Conservation (phyloP, 2,113 vertebrate species). For the Osmerus eperlanus region DNA sequence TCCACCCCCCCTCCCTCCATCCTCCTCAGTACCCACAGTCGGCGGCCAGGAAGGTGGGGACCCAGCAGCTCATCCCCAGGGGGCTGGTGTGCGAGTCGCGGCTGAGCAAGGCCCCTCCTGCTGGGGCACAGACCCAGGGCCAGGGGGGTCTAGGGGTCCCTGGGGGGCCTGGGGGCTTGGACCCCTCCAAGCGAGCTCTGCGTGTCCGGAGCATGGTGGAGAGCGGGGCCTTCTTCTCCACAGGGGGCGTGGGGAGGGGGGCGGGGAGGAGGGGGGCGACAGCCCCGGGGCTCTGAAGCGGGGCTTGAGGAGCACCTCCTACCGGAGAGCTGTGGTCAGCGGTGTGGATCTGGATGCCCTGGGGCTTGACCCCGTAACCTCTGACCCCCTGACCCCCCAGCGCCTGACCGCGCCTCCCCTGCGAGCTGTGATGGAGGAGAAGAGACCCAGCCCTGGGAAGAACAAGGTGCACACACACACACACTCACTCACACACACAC, state of each 20-base stretch:
- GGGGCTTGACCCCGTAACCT: conserved; percentile 65
- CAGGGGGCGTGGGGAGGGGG: conserved; percentile 12
- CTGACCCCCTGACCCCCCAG: conserved; percentile 72
- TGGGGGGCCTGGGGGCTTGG: conserved; percentile 58
- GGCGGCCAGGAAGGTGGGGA: conserved; percentile 82
- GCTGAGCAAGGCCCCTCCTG: conserved; percentile 49
- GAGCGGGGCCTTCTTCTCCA: conserved; percentile 60
- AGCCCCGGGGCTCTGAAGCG: conserved; percentile 75
- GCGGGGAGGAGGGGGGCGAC: conserved; percentile 45
- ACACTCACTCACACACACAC: no score
- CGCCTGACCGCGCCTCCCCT: conserved; percentile 76
- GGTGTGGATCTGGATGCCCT: conserved; percentile 75
- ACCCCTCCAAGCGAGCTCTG: conserved; percentile 64
- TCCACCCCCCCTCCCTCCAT: conserved; percentile 57
- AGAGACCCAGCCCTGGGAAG: conserved; percentile 27
- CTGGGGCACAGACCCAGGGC: conserved; percentile 42
- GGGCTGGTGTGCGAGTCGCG: conserved; percentile 75
- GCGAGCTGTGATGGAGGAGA: conserved; percentile 71
- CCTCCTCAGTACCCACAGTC: conserved; percentile 85
- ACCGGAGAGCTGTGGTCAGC: conserved; percentile 89
- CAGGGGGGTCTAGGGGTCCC: conserved; percentile 30
- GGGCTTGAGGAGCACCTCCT: conserved; percentile 89
- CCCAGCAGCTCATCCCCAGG: conserved; percentile 89
- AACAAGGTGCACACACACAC: conserved; percentile 45
- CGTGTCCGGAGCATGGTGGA: conserved; percentile 87